These are phyloP conservation scores for Brachypterus glaber DNA, from an alignment of 2,888 invertebrate species.

Conservation along the genomic window DNA sequence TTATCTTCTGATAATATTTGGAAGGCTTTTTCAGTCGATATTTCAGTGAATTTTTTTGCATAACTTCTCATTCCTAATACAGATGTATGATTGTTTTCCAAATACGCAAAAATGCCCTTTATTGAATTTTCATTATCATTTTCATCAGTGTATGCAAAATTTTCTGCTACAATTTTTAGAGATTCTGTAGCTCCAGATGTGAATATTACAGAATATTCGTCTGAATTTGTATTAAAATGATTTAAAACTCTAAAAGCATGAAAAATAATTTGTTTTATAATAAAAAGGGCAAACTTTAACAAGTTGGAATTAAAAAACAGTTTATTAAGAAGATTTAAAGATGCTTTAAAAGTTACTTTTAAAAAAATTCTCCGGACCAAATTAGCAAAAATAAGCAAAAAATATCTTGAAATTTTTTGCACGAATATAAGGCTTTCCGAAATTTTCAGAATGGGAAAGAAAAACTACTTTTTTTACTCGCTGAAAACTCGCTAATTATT, in stretches of 20 bases:
- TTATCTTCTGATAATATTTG: conserved; percentile 22
- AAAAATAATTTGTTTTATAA: conserved; percentile 7
- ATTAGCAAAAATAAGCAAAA: no score
- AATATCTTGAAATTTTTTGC: no score
- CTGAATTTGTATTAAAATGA: conserved; percentile 70
- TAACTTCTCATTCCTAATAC: conserved; percentile 85
- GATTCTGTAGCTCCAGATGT: conserved; percentile 90
- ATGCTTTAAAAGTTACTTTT: not conserved
- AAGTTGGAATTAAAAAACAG: not conserved
- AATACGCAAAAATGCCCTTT: conserved; percentile 64
- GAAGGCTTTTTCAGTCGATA: conserved; percentile 51
- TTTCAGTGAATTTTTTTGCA: conserved; percentile 48
- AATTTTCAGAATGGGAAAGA: no score
- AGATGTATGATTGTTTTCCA: conserved; percentile 91
- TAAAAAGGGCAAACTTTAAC: not conserved
- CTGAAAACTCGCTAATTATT: no score
- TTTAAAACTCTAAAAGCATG: conserved; percentile 56
- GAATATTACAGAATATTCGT: conserved; percentile 82
- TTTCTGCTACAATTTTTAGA: conserved; percentile 73
- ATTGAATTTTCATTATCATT: no score
- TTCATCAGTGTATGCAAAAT: conserved; percentile 52
- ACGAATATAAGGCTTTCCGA: no score
- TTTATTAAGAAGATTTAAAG: not conserved
- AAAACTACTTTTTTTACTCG: no score
- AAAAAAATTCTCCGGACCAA: no score